A percentile compares a stretch with the other conserved stretches of the same genome.
These are phyloP conservation scores for Falcunculus frontatus DNA, from an alignment of 2,113 vertebrate genomes.

Conservation along the genomic window DNA sequence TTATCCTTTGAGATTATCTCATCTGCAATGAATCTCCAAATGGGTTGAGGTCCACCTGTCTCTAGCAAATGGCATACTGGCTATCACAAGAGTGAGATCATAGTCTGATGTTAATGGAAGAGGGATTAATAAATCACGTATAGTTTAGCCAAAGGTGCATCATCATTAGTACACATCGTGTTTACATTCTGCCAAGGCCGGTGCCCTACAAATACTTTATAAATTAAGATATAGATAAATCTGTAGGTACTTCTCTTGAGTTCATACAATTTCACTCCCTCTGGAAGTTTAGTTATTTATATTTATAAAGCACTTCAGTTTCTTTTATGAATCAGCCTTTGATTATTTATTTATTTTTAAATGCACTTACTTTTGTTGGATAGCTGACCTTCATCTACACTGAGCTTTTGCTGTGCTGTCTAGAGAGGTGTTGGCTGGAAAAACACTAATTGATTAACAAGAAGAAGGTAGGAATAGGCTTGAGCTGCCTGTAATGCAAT, in stretches of 20 bases:
- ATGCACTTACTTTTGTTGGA: neutral
- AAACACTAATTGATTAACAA: neutral
- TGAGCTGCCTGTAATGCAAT: neutral
- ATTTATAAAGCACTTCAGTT: neutral
- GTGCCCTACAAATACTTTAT: neutral
- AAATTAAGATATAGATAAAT: neutral
- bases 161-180: neutral
- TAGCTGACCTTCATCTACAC: neutral
- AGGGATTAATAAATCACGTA: slow-evolving; percentile 26
- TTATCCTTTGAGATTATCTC: neutral
- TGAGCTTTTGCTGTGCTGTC: neutral
- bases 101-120: slow-evolving; percentile 37
- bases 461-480: neutral
- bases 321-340: neutral
- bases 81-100: slow-evolving; percentile 20
- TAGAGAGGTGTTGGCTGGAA: neutral
- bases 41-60: slow-evolving; percentile 5
- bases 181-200: neutral
- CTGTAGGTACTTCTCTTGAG: neutral
- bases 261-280: neutral
- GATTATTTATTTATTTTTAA: neutral
- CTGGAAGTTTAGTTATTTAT: neutral
- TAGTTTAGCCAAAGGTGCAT: neutral
- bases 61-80: neutral
- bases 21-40: neutral